Conservation (phyloP, 1,140 invertebrate species). For the Ceratosolen solmsi region DNA sequence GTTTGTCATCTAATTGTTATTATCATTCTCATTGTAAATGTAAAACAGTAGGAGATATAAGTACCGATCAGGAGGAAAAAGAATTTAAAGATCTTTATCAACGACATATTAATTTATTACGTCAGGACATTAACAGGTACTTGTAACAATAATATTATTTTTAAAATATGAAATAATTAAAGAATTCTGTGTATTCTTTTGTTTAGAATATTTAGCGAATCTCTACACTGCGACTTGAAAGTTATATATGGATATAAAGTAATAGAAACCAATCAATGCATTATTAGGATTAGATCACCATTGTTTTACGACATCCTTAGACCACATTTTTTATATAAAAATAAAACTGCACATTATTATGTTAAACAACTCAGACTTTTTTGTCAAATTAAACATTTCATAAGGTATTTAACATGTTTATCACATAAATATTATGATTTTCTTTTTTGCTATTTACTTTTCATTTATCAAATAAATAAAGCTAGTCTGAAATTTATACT, state of each 20-base stretch:
- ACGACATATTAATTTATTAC: conserved; percentile 59
- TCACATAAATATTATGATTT: too few species aligned
- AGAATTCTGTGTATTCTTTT: conserved; percentile 36
- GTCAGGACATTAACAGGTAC: conserved; percentile 67
- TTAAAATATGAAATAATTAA: conserved; percentile 7
- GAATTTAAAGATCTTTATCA: conserved; percentile 59
- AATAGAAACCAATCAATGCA: conserved; percentile 69
- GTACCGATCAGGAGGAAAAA: conserved; percentile 59
- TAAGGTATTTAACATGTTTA: conserved; percentile 69
- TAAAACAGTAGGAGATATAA: conserved; percentile 55
- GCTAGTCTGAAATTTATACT: too few species aligned
- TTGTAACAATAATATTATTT: background rate
- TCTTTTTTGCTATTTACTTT: too few species aligned
- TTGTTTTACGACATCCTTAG: conserved; percentile 67
- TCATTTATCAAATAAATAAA: too few species aligned
- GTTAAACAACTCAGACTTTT: conserved; percentile 66
- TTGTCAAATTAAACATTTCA: conserved; percentile 67
- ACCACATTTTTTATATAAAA: conserved; percentile 63
- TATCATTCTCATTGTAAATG: conserved; percentile 53
- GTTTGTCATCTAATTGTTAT: conserved; percentile 56
- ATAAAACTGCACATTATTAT: conserved; percentile 64
- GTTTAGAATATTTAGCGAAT: conserved; percentile 72
- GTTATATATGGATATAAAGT: conserved; percentile 68
- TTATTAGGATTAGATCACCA: conserved; percentile 69
- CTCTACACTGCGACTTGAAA: conserved; percentile 71